Evolutionary conservation across 2,113 vertebrate genomes (phyloP), one percentile per base, ranked within the genome.

Genomic region (Actenoides lindsayi): DNA sequence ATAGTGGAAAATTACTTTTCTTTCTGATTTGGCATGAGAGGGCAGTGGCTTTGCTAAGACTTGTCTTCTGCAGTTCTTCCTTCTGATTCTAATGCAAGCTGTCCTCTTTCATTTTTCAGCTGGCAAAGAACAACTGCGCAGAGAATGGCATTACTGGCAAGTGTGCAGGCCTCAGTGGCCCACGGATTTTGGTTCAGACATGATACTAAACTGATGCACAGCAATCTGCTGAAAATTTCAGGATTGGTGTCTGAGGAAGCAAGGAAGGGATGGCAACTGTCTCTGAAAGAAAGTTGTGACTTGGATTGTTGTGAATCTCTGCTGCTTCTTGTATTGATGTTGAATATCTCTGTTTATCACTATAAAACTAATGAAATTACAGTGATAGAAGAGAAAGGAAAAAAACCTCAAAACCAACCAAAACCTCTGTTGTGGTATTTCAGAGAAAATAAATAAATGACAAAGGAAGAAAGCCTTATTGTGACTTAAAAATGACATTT

Each of bases 51-150:
- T 94, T 93, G 46, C 60, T 80, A 75, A 68, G 87, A 41, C 57
- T 91, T 83, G 82, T 35, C 31, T 95, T 87, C 48, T 93, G 70
- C 31, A 27, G 53, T 91, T 95, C 44, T 28, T 94, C 59, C 23
- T 79, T 87, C 53, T 68, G 73, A 69, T 89, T 92, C 74, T 94
- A 37, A 44, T 64, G 37, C 41, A 82, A 77, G 35, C 19, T 4
- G 4, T 67, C 6, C 48, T 87, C 5, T 41, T 82, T 4, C 11
- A 21, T 68, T 96, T 90, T 94, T 89, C 69, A 62, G 9, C 24
- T 83, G 74, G 56, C 15, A 51, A 63, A 90, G 85, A 73, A 42
- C 17, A 81, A 33, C 53, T 28, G 57, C 90, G 62, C 25, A 62
- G 41, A 81, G 33, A 56, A 23, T 0, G 0, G 28, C 31, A 6